A percentile compares a stretch with the other conserved stretches of the same genome.
Evolutionary conservation across 2,797 vertebrate species (phyloP).

Genomic region (Gambusia yucatana): DNA sequence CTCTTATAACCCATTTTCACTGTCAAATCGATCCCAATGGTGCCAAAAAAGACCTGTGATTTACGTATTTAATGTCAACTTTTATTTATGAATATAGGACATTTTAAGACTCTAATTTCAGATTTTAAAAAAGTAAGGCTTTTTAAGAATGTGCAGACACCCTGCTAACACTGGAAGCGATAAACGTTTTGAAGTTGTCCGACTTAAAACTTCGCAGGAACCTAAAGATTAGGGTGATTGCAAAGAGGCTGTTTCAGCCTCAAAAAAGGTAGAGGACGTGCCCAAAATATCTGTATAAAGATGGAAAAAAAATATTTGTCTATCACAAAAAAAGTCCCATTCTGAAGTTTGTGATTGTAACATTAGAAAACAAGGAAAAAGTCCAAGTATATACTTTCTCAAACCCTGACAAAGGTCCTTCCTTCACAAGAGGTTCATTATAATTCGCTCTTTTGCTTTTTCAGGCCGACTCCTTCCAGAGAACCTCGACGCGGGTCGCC

Average conservation of each 20-base stretch:
- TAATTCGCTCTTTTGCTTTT: constrained; percentile 37
- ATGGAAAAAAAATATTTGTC: neutral
- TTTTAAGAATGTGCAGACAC: too few species aligned
- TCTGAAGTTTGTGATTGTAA: neutral
- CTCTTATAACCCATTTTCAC: too few species aligned
- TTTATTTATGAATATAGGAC: too few species aligned
- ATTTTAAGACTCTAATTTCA: too few species aligned
- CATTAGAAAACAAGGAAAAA: neutral
- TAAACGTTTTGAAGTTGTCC: neutral
- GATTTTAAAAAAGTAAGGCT: too few species aligned
- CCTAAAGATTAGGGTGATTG: neutral
- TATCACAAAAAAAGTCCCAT: neutral
- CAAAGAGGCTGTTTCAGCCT: neutral
- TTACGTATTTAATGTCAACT: too few species aligned
- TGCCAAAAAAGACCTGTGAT: too few species aligned
- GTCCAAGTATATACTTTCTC: neutral
- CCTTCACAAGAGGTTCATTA: neutral
- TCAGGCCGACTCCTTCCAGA: constrained; percentile 85
- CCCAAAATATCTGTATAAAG: neutral
- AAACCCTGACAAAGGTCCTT: neutral
- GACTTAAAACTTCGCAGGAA: neutral
- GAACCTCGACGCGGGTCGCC: constrained; percentile 77
- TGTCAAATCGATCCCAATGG: too few species aligned
- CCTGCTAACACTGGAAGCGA: neutral
- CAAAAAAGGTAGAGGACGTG: neutral